phyloP scores from a whole-genome alignment of 1,140 invertebrate genomes.

The Myzus persicae region DNA sequence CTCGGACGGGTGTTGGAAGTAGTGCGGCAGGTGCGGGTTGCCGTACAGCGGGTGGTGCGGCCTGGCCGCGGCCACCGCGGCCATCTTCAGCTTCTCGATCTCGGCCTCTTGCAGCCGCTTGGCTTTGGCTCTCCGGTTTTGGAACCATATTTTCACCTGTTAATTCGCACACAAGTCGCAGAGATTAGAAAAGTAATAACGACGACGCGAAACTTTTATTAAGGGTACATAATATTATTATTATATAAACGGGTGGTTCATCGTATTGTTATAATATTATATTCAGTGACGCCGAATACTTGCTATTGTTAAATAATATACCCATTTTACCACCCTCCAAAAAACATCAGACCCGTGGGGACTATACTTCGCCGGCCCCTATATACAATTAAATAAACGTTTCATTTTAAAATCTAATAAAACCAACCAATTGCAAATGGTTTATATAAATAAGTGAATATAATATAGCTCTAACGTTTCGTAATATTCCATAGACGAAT shows the following conservation, averaged over 20 bases:
- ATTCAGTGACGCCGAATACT: neutral
- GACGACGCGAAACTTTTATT: no score
- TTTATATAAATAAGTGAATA: no score
- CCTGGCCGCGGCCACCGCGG: conserved; percentile 71
- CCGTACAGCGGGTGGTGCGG: conserved; percentile 68
- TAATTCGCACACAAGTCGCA: conserved; percentile 58
- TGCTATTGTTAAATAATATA: neutral
- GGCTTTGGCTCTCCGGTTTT: conserved; percentile 93
- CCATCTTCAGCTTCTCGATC: conserved; percentile 87
- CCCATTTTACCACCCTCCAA: neutral
- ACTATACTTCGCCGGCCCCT: neutral
- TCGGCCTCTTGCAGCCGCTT: conserved; percentile 95
- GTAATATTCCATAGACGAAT: neutral
- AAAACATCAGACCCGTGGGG: neutral
- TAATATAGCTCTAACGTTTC: neutral
- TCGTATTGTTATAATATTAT: neutral
- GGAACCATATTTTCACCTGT: conserved; percentile 97
- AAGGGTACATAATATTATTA: no score
- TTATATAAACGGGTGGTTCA: no score
- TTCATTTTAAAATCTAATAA: neutral
- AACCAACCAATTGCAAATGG: neutral
- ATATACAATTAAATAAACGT: neutral
- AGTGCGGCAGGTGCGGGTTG: conserved; percentile 64
- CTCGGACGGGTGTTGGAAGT: conserved; percentile 60
- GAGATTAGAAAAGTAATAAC: neutral